These are phyloP conservation scores for Frieseomelitta varia DNA, from an alignment of 1,140 invertebrate genomes.

Conservation along the genomic window DNA sequence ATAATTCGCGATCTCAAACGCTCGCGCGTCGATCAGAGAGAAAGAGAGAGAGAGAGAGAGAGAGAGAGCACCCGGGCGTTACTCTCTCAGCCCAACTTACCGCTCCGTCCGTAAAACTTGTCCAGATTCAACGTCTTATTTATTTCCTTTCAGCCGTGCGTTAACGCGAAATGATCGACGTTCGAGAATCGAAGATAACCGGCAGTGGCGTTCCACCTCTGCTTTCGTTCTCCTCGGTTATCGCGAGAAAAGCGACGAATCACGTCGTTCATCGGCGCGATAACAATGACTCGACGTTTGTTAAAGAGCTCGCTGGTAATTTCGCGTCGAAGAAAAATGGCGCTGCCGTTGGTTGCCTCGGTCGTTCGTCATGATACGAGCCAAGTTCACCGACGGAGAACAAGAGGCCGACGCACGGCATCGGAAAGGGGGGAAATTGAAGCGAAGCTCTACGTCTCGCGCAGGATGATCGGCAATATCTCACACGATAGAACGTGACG, in stretches of 20 bases:
- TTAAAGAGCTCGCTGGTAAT: constrained; percentile 59
- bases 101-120: neutral
- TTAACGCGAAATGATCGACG: neutral
- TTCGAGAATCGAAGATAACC: constrained; percentile 15
- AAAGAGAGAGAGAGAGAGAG: too few species aligned
- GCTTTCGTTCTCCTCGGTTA: constrained; percentile 13
- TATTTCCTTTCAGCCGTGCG: neutral
- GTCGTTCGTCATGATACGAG: constrained; percentile 41
- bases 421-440: constrained; percentile 64
- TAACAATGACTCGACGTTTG: constrained; percentile 70
- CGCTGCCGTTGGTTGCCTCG: constrained; percentile 15
- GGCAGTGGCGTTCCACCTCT: neutral
- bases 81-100: too few species aligned
- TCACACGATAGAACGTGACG: constrained; percentile 46
- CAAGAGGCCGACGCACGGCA: constrained; percentile 45
- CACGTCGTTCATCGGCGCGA: constrained; percentile 44
- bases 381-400: constrained; percentile 23
- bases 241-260: constrained; percentile 10
- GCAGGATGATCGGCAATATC: constrained; percentile 41
- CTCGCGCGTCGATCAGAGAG: too few species aligned
- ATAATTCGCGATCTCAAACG: neutral
- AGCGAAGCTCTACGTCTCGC: constrained; percentile 39
- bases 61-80: neutral
- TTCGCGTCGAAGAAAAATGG: constrained; percentile 65
- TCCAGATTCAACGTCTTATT: constrained; percentile 13